Percentiles rank a stretch among this genome's conserved stretches.
These are phyloP conservation scores for Brenthis daphne DNA, from an alignment of 2,888 invertebrate genomes.

Conservation along the genomic window DNA sequence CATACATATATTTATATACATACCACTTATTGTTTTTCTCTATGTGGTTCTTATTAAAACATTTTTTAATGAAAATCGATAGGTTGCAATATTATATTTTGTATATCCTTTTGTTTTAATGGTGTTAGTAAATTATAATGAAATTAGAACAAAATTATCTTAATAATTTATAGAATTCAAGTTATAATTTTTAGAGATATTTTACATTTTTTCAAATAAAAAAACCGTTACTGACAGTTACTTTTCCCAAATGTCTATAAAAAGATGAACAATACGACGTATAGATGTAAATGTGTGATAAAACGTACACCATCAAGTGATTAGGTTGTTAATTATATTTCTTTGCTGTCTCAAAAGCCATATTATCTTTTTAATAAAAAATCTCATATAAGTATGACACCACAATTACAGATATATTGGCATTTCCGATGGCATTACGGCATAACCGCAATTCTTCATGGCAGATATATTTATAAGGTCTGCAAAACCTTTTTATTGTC, in stretches of 20 bases:
- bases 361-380: constrained; percentile 15
- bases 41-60: too few relatives aligned
- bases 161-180: too few relatives aligned
- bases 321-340: constrained; percentile 14
- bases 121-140: too few relatives aligned
- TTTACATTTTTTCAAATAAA: neutral
- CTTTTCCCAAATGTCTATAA: neutral
- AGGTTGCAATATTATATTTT: too few relatives aligned
- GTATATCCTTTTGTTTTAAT: too few relatives aligned
- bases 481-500: neutral
- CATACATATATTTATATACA: too few relatives aligned
- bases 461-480: constrained; percentile 1
- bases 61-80: too few relatives aligned
- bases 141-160: too few relatives aligned
- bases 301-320: constrained; percentile 11
- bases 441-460: constrained; percentile 7
- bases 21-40: too few relatives aligned
- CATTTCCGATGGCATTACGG: constrained; percentile 20
- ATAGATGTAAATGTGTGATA: constrained; percentile 7
- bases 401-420: constrained; percentile 24
- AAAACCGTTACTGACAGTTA: neutral
- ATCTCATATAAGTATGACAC: constrained; percentile 18
- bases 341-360: constrained; percentile 9
- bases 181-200: too few relatives aligned
- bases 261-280: neutral